phyloP scores from a whole-genome alignment of 2,797 vertebrate species.

The Enoplosus armatus region DNA sequence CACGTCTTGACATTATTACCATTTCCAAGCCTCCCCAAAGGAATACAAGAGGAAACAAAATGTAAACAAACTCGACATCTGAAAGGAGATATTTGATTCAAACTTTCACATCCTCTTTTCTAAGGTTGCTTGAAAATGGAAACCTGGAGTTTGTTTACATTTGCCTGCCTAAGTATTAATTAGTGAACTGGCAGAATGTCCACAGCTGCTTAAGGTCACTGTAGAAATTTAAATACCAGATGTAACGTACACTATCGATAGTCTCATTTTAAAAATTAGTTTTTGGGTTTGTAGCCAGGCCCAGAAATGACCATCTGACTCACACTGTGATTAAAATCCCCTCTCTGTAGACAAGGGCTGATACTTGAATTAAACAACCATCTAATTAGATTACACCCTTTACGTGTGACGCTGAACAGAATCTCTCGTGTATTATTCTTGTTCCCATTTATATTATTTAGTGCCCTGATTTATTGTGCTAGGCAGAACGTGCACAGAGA shows the following conservation, averaged over 20 bases:
- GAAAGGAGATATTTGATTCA: conserved; percentile 82
- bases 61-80: conserved; percentile 83
- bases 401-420: conserved; percentile 60
- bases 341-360: conserved; percentile 51
- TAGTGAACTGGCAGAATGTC: conserved; percentile 63
- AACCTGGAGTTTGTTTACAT: conserved; percentile 82
- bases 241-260: conserved; percentile 13
- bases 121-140: conserved; percentile 78
- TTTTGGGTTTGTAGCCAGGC: conserved; percentile 37
- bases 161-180: conserved; percentile 75
- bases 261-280: conserved; percentile 23
- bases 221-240: conserved; percentile 53
- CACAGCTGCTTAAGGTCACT: conserved; percentile 72
- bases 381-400: conserved; percentile 78
- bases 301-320: conserved; percentile 54
- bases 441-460: conserved; percentile 75
- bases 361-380: conserved; percentile 70
- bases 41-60: conserved; percentile 77
- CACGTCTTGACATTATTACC: conserved; percentile 78
- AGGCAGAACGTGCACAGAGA: conserved; percentile 42
- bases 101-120: conserved; percentile 79
- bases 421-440: conserved; percentile 72
- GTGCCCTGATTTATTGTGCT: conserved; percentile 77
- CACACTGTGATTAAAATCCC: conserved; percentile 60
- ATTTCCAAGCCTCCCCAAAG: conserved; percentile 75